These are phyloP conservation scores for Patella caerulea DNA, from an alignment of 2,888 invertebrate genomes.

Conservation along the genomic window DNA sequence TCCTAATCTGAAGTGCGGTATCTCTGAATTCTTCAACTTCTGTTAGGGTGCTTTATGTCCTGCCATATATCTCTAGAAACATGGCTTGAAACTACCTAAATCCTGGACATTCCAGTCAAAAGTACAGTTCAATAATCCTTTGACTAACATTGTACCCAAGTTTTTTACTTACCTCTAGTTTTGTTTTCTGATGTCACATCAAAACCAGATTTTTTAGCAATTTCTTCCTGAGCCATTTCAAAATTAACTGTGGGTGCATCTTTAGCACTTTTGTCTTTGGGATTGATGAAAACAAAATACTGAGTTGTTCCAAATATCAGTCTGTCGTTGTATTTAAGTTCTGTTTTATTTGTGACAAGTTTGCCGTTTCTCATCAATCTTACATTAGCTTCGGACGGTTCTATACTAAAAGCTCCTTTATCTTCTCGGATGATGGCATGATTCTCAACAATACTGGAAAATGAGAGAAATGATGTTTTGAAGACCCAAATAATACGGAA, in stretches of 20 bases:
- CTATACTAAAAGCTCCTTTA: constrained; percentile 67
- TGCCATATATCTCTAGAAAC: no score
- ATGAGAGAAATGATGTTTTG: neutral
- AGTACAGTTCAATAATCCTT: no score
- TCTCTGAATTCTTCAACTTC: no score
- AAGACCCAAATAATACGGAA: no score
- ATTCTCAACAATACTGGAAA: constrained; percentile 72
- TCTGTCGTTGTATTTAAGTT: constrained; percentile 74
- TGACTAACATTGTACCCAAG: no score
- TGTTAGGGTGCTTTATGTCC: no score
- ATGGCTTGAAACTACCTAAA: no score
- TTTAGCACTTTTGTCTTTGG: constrained; percentile 60
- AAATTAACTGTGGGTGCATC: constrained; percentile 71
- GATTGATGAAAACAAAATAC: constrained; percentile 75
- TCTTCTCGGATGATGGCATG: constrained; percentile 73
- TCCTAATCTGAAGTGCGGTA: no score
- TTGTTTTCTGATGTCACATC: constrained; percentile 62
- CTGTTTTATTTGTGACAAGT: constrained; percentile 70
- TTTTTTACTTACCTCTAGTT: constrained; percentile 51
- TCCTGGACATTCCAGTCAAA: no score
- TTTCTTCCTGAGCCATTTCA: constrained; percentile 75
- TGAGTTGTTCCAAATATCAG: constrained; percentile 76
- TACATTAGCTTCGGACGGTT: constrained; percentile 67
- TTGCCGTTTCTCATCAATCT: constrained; percentile 74
- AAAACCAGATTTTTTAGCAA: constrained; percentile 71